These are phyloP conservation scores for Apoda limacodes DNA, from an alignment of 2,888 invertebrate genomes.

Conservation along the genomic window DNA sequence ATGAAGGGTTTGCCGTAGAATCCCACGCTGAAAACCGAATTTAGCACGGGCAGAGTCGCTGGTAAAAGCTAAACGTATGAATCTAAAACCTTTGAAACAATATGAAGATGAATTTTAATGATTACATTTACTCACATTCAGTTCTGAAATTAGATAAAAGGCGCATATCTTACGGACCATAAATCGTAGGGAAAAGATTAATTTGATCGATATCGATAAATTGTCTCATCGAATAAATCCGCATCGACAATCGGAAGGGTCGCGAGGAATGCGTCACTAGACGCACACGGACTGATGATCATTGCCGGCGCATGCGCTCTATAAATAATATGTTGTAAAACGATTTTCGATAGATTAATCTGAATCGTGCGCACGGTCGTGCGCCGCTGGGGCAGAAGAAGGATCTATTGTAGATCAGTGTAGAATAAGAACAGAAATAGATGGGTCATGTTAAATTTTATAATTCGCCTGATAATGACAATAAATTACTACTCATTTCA, in stretches of 20 bases:
- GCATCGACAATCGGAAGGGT: slow-evolving; percentile 36
- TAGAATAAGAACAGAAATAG: slow-evolving; percentile 39
- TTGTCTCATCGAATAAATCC: slow-evolving; percentile 25
- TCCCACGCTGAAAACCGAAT: no score
- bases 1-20: no score
- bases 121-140: no score
- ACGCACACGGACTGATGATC: slow-evolving; percentile 65
- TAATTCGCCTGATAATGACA: no score
- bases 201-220: slow-evolving; percentile 28
- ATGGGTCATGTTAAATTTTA: slow-evolving; percentile 28
- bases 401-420: slow-evolving; percentile 66
- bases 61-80: no score
- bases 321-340: slow-evolving; percentile 72
- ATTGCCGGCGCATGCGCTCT: slow-evolving; percentile 68
- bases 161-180: slow-evolving; percentile 21
- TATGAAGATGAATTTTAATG: no score
- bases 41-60: no score
- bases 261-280: slow-evolving; percentile 38
- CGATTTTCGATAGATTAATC: slow-evolving; percentile 72
- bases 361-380: slow-evolving; percentile 67
- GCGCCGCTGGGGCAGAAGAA: slow-evolving; percentile 57
- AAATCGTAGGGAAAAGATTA: slow-evolving; percentile 22
- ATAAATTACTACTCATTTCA: no score
- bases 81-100: no score
- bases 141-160: slow-evolving; percentile 26